These are phyloP conservation scores for Adoxophyes honmai DNA, from an alignment of 1,140 invertebrate species.

Conservation along the genomic window DNA sequence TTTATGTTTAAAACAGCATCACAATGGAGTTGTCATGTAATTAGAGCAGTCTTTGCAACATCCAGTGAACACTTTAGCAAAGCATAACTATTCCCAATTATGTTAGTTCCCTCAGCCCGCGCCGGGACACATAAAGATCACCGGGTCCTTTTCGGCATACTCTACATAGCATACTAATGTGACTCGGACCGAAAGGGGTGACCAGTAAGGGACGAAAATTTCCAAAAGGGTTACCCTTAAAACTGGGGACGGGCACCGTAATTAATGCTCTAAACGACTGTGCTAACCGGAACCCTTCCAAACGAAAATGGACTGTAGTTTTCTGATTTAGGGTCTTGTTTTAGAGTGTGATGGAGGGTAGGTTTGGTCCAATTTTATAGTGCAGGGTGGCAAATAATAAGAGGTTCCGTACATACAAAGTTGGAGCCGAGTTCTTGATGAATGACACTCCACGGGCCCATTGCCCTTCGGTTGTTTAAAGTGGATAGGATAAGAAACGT, in stretches of 20 bases:
- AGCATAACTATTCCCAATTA: not conserved
- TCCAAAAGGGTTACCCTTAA: slow-evolving; percentile 72
- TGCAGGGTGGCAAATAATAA: slow-evolving; percentile 72
- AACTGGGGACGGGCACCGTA: slow-evolving; percentile 61
- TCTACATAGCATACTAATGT: slow-evolving; percentile 65
- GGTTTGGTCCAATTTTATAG: slow-evolving; percentile 72
- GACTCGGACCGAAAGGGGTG: slow-evolving; percentile 63
- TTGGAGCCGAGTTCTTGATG: slow-evolving; percentile 70
- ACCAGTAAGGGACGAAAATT: slow-evolving; percentile 71
- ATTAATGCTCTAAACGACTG: slow-evolving; percentile 71
- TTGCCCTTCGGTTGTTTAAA: slow-evolving; percentile 76
- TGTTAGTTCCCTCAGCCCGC: not conserved
- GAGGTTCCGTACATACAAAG: slow-evolving; percentile 70
- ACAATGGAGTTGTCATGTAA: too few species aligned
- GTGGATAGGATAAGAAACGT: slow-evolving; percentile 74
- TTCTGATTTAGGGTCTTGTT: slow-evolving; percentile 27
- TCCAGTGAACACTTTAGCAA: too few species aligned
- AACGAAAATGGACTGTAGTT: slow-evolving; percentile 24
- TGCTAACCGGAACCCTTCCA: slow-evolving; percentile 31
- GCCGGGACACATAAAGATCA: slow-evolving; percentile 17
- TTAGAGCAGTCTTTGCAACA: too few species aligned
- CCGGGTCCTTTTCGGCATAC: slow-evolving; percentile 47
- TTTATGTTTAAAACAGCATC: too few species aligned
- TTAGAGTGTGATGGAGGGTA: slow-evolving; percentile 27
- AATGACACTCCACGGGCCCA: slow-evolving; percentile 74